Evolutionary conservation across 2,888 invertebrate species (phyloP).

Genomic region (Encarsia formosa): DNA sequence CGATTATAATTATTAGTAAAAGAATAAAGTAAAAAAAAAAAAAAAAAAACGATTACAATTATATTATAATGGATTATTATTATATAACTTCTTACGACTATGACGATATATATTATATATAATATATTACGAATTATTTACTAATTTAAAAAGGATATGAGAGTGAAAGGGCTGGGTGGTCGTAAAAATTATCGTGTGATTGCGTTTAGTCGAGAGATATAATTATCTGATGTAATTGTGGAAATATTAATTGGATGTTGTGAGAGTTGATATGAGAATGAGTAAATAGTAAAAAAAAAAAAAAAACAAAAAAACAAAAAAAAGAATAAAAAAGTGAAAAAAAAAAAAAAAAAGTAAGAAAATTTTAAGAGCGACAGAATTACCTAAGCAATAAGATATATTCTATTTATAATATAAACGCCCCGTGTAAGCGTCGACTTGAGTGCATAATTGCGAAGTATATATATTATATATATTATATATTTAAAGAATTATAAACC

Average conservation of each 20-base stretch:
- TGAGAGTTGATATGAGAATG: too few species aligned
- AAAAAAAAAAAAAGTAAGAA: constrained; percentile 14
- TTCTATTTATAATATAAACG: constrained; percentile 28
- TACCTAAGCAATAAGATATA: constrained; percentile 29
- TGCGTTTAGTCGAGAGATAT: constrained; percentile 1
- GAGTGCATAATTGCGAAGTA: constrained; percentile 28
- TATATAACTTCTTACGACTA: constrained; percentile 28
- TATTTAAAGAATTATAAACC: constrained; percentile 27
- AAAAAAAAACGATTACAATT: constrained; percentile 28
- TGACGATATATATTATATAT: constrained; percentile 28
- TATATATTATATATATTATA: constrained; percentile 29
- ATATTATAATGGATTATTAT: constrained; percentile 27
- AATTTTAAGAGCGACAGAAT: constrained; percentile 11
- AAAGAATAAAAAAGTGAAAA: constrained; percentile 21
- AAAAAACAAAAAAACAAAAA: constrained; percentile 8
- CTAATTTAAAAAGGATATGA: constrained; percentile 13
- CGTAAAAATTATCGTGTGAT: background rate
- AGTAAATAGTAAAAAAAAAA: background rate
- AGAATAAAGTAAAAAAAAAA: constrained; percentile 18
- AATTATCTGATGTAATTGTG: background rate
- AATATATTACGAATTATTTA: constrained; percentile 29
- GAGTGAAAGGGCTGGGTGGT: background rate
- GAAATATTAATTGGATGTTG: constrained; percentile 1
- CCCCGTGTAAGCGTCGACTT: constrained; percentile 28
- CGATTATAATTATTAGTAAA: constrained; percentile 33